Percentiles rank a stretch among this genome's conserved stretches.
Evolutionary conservation across 2,113 vertebrate species (phyloP).

Genomic region (human (Homo sapiens)): GRCh38 chr11:49580501-49581000

Average conservation of each 20-base stretch:
- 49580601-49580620: not conserved
- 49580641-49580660: not conserved
- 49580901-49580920: not conserved
- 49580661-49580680: not conserved
- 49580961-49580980: not conserved
- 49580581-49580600: constrained; percentile 3
- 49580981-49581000: constrained; percentile 54
- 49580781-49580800: not conserved
- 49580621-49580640: not conserved
- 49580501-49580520: not conserved
- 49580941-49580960: not conserved
- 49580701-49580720: not conserved
- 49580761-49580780: not conserved
- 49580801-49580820: not conserved
- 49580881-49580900: not conserved
- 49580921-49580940: not conserved
- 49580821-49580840: not conserved
- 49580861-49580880: not conserved
- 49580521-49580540: not conserved
- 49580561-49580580: not conserved
- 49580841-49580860: not conserved
- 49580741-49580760: not conserved
- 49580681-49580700: not conserved
- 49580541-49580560: not conserved
- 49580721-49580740: constrained; percentile 17